Conservation (phyloP, 1,140 invertebrate species). For the Tenebrio molitor region DNA sequence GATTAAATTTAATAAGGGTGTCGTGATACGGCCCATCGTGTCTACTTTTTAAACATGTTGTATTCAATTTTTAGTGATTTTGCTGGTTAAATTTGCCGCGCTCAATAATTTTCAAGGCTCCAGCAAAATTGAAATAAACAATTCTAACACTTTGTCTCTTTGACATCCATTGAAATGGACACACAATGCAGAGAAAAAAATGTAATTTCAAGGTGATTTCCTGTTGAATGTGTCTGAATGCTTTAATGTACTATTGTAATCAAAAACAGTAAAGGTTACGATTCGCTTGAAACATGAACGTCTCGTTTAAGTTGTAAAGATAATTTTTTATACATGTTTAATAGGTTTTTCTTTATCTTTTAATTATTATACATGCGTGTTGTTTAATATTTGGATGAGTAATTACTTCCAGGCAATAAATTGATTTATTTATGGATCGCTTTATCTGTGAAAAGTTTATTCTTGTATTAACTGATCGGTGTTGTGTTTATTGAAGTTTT, state of each 20-base stretch:
- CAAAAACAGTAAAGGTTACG: constrained; percentile 20
- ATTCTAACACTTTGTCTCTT: too few relatives aligned
- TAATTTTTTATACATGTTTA: constrained; percentile 26
- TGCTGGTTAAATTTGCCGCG: too few relatives aligned
- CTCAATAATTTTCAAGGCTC: too few relatives aligned
- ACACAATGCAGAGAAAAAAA: constrained; percentile 5
- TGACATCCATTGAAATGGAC: background rate
- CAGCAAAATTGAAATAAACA: too few relatives aligned
- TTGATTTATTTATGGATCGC: constrained; percentile 43
- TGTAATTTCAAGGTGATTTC: constrained; percentile 25
- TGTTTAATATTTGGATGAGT: constrained; percentile 37
- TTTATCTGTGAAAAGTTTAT: constrained; percentile 27
- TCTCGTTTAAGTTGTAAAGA: constrained; percentile 26
- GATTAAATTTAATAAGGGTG: too few relatives aligned
- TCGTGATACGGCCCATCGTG: too few relatives aligned
- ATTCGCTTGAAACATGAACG: constrained; percentile 21
- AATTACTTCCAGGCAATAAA: constrained; percentile 21
- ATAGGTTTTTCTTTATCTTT: constrained; percentile 42
- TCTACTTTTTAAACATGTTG: too few relatives aligned
- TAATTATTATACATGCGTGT: constrained; percentile 36
- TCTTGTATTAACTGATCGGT: background rate
- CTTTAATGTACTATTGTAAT: constrained; percentile 11
- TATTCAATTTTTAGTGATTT: too few relatives aligned
- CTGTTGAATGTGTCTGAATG: constrained; percentile 18
- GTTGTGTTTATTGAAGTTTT: constrained; percentile 15